Evolutionary conservation across 2,888 invertebrate genomes (phyloP), one percentile per base, ranked within the genome.

Genomic region (Ethmia dodecea): DNA sequence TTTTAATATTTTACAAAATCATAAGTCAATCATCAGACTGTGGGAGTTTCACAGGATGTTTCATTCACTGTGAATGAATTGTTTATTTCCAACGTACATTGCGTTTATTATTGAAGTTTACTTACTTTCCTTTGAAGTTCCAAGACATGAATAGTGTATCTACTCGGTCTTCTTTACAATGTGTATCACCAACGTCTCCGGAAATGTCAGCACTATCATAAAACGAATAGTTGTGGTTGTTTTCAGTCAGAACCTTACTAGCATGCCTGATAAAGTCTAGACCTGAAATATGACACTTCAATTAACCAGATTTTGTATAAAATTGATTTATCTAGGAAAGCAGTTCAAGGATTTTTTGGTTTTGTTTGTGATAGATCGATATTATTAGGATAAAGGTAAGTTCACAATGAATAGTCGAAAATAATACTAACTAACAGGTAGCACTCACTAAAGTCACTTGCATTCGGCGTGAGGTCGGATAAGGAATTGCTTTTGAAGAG

Each of bases 381-480:
- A 31, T 22, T n/a, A 13, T 31, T 18, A 32, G 33, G 28, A 36
- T 22, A 11, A 24, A 22, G 9, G n/a, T n/a, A n/a, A 22, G 22
- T 22, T n/a, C 9, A n/a, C 3, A 22, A 22, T n/a, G n/a, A 22
- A 22, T n/a, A 22, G 22, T n/a, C 22, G 35, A 28, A 28, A 28
- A 13, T 33, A 54, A 59, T 61, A 63, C 56, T 58, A 69, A 69
- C 60, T 45, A 67, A 55, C 33, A 42, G 28, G 30, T 40, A 24
- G 52, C 52, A 78, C 81, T 80, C 60, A 83, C 84, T 71, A 51
- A 69, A 66, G 47, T 80, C 73, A 47, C 78, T 80, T 43, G 60
- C 37, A 39, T 61, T 60, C 9, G 62, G 58, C 11, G 69, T 65
- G 14, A 84, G 64, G 38, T 83, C 77, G 4, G 83, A 76, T 25